Percentiles rank a stretch among this genome's conserved stretches.
Conservation (phyloP, 2,797 vertebrate species). For the Bryconaethiops microstoma region DNA sequence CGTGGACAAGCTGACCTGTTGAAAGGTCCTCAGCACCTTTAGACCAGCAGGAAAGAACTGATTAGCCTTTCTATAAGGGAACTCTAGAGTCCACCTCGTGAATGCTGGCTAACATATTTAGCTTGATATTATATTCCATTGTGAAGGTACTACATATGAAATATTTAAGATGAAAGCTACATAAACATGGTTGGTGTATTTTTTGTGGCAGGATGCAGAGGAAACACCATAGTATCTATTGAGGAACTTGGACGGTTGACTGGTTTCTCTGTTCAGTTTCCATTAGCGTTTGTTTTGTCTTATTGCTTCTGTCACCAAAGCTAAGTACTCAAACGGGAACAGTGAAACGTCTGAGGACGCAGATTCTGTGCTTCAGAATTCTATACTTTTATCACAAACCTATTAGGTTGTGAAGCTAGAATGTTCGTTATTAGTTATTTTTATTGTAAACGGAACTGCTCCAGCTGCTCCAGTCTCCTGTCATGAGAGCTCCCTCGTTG, state of each 20-base stretch:
- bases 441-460: background rate
- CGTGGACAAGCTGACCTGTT: slow-evolving; percentile 52
- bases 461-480: background rate
- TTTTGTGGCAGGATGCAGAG: background rate
- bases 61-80: background rate
- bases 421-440: background rate
- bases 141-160: background rate
- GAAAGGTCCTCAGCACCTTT: slow-evolving; percentile 19
- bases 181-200: background rate
- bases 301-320: no score
- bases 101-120: background rate
- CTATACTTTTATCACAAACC: background rate
- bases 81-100: background rate
- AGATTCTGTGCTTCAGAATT: no score
- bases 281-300: background rate
- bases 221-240: background rate
- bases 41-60: background rate
- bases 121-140: background rate
- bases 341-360: no score
- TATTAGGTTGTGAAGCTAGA: background rate
- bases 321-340: no score
- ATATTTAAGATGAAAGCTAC: background rate
- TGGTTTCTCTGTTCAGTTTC: background rate
- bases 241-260: no score
- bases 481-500: background rate